Percentiles rank a stretch among this genome's conserved stretches.
These are phyloP conservation scores for Strix aluco DNA, from an alignment of 2,113 vertebrate genomes.

Conservation along the genomic window DNA sequence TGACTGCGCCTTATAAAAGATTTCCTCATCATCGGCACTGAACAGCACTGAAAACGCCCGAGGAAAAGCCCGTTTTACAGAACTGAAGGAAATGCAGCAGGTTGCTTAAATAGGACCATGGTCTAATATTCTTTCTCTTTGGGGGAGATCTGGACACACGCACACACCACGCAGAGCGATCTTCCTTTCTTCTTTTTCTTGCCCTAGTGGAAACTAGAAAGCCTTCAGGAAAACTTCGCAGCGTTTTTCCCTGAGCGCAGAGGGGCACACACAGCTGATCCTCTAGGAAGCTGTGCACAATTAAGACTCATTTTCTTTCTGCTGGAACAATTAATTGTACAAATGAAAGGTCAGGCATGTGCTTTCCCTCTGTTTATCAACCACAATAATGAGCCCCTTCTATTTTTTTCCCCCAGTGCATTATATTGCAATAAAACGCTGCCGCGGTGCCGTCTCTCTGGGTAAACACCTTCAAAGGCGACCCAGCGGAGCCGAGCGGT, in stretches of 20 bases:
- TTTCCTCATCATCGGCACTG: background rate
- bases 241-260: background rate
- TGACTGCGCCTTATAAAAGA: background rate
- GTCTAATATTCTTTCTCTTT: background rate
- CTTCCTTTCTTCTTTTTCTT: background rate
- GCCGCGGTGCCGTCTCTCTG: background rate
- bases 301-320: constrained; percentile 51
- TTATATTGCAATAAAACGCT: background rate
- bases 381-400: constrained; percentile 45
- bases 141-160: background rate
- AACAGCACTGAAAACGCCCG: background rate
- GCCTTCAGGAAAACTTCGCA: background rate
- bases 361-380: constrained; percentile 59
- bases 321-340: constrained; percentile 58
- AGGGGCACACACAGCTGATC: constrained; percentile 32
- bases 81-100: background rate
- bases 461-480: background rate
- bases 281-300: constrained; percentile 52
- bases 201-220: background rate
- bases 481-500: background rate
- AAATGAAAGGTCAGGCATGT: constrained; percentile 60
- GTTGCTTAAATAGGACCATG: background rate
- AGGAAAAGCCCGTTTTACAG: background rate
- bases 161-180: background rate
- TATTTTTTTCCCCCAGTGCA: background rate